Evolutionary conservation across 2,888 invertebrate genomes (phyloP).

Genomic region (Drosophila stalkeri): DNA sequence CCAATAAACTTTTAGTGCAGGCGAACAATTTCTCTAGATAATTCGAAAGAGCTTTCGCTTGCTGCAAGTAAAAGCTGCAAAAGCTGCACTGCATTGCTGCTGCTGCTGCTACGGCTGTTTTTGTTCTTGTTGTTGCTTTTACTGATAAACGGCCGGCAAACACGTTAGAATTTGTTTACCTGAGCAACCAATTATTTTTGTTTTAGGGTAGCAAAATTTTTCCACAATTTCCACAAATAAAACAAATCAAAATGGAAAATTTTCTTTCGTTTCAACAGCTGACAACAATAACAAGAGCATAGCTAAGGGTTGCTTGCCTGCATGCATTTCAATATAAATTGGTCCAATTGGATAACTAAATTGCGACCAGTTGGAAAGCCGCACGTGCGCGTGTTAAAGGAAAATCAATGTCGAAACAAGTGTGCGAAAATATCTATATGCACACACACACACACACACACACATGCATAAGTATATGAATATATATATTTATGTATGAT

Average conservation of each 20-base stretch:
- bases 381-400: slow-evolving; percentile 47
- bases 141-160: slow-evolving; percentile 49
- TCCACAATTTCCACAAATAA: slow-evolving; percentile 23
- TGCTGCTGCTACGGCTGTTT: slow-evolving; percentile 10
- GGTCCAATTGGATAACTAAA: slow-evolving; percentile 54
- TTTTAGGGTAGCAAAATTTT: slow-evolving; percentile 44
- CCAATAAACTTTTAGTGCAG: slow-evolving; percentile 51
- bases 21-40: slow-evolving; percentile 18
- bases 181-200: slow-evolving; percentile 13
- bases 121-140: slow-evolving; percentile 23
- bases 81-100: slow-evolving; percentile 56
- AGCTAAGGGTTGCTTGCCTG: background rate
- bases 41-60: slow-evolving; percentile 40
- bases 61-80: slow-evolving; percentile 67
- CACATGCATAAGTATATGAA: background rate
- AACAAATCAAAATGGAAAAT: slow-evolving; percentile 54
- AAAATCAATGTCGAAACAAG: slow-evolving; percentile 67
- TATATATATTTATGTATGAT: slow-evolving; percentile 35
- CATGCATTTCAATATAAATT: slow-evolving; percentile 9
- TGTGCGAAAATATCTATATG: slow-evolving; percentile 38
- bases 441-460: background rate
- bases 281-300: slow-evolving; percentile 32
- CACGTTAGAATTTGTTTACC: slow-evolving; percentile 44
- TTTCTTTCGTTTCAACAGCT: slow-evolving; percentile 52
- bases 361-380: slow-evolving; percentile 49